Base-by-base conservation (phyloP, 2,888 invertebrate species). In the Drosophila falleni region DNA sequence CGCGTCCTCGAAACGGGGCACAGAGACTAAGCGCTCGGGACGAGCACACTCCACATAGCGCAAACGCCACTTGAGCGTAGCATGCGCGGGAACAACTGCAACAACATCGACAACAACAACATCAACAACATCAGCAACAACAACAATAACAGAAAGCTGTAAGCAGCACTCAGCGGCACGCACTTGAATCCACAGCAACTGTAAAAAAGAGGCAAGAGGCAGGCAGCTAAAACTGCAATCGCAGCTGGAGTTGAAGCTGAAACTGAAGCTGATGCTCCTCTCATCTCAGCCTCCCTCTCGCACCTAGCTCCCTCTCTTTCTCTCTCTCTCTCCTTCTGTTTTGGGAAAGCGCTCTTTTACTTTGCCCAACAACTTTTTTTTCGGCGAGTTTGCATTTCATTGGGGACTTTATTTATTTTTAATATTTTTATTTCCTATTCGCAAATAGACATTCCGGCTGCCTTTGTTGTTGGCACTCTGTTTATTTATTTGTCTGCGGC, bases 151-250 rank as follows among this genome's bases (percentile, higher is more conserved):
- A 67, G 53, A 78, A 55, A 69, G 70, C 83, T 68, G 58, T 84
- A 81, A 87, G 87, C 87, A 84, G 87, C 87, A 84, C 84, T 87
- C 87, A 84, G 75, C 80, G 76, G 75, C 84, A 85, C 84, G 81
- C 84, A 80, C 87, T 85, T 84, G 67, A 81, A 76, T 51, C 58
- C 58, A 49, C 50, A 53, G 39, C 44, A n/a, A 23, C 60, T 59
- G 9, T 31, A n/a, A 15, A n/a, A 15, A 3, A 16, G 33, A 11
- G 33, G 11, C 31, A 33, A 51, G 53, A 41, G 58, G 55, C 68
- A 65, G 72, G 59, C 82, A 78, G 86, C 77, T 73, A 84, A 86
- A 87, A 81, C 87, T 84, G 84, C 84, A 84, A 74, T 81, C 79
- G 79, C 74, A 59, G 60, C 58, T 67, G 65, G 51, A 65, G 53